Base-by-base conservation (phyloP, 1,140 invertebrate genomes). In the Eumaeus atala region DNA sequence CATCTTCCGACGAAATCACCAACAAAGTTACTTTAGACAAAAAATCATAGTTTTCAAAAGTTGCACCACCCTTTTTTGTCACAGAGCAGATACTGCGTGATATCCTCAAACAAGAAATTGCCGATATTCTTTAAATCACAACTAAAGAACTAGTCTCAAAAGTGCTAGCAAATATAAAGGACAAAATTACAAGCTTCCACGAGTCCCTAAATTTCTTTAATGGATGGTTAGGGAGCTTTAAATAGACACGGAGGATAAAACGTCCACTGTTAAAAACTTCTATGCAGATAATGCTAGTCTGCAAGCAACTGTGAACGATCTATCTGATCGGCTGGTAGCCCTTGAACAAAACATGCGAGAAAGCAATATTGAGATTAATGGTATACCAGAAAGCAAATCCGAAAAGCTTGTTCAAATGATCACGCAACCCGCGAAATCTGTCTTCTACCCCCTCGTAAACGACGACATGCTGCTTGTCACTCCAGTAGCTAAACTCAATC, bases 21-120 rank as follows among this genome's bases (percentile, higher is more conserved):
- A 12, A 8, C 12, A 40, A 48, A 16, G 9, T 21, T 18, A 21
- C 21, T n/a, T 4, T 1, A 14, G 4, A 5, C 10, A 14, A 0
- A 48, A 48, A 10, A 9, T 10, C 16, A 18, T 9, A 28, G 6
- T 8, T 9, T 11, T 5, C 18, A 9, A 18, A 14, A 4, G 9
- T 3, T 2, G 2, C n/a, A n/a, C n/a, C 14, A 14, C 38, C n/a
- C 6, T 21, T 17, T 18, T 48, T 11, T 8, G 16, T 48, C 1
- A 21, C 44, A 14, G 44, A 48, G 44, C 17, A 48, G 9, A 14
- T 16, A 11, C 9, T 48, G n/a, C 16, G 44, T 10, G 44, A 48
- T 28, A 48, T 48, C 3, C 17, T 48, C 9, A 48, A n/a, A 9
- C 44, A 48, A n/a, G 44, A 48, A 48, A 18, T 48, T 3, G 17